Percentiles rank a stretch among this genome's conserved stretches.
phyloP scores from a whole-genome alignment of 2,888 invertebrate genomes.

The Drosophila testacea region DNA sequence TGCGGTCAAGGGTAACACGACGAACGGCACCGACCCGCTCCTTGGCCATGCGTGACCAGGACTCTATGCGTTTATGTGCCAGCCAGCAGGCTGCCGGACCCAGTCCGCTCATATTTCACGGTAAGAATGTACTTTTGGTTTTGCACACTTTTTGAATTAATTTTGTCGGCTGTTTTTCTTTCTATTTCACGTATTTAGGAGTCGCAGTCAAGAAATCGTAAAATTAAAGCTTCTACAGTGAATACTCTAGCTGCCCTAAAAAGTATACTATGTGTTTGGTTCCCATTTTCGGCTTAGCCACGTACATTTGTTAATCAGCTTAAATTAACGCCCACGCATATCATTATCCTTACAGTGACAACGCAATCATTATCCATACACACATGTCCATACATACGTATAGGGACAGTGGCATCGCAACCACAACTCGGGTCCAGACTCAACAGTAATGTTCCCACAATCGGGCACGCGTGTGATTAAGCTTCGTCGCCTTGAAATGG shows the following conservation, averaged over 20 bases:
- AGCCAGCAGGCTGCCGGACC: conserved; percentile 92
- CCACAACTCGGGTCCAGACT: conserved; percentile 8
- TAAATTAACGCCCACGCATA: conserved; percentile 44
- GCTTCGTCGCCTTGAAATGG: conserved; percentile 38
- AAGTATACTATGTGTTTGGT: conserved; percentile 6
- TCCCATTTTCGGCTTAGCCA: conserved; percentile 6
- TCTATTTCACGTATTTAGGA: neutral
- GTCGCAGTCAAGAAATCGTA: neutral
- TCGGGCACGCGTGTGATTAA: conserved; percentile 36
- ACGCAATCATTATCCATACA: neutral
- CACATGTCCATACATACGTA: neutral
- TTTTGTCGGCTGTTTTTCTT: neutral
- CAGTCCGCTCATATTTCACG: conserved; percentile 88
- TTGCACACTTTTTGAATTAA: neutral
- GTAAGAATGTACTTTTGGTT: no score
- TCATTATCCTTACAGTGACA: conserved; percentile 13
- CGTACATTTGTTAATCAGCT: conserved; percentile 52
- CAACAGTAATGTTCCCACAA: conserved; percentile 15
- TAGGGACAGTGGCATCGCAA: conserved; percentile 13
- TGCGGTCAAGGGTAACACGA: conserved; percentile 83
- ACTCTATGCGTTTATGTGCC: conserved; percentile 91
- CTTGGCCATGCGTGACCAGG: conserved; percentile 91
- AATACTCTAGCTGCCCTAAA: neutral
- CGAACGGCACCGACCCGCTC: conserved; percentile 87
- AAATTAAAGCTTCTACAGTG: neutral